Evolutionary conservation across 2,888 invertebrate species (phyloP).

Genomic region (Harmothoe impar): DNA sequence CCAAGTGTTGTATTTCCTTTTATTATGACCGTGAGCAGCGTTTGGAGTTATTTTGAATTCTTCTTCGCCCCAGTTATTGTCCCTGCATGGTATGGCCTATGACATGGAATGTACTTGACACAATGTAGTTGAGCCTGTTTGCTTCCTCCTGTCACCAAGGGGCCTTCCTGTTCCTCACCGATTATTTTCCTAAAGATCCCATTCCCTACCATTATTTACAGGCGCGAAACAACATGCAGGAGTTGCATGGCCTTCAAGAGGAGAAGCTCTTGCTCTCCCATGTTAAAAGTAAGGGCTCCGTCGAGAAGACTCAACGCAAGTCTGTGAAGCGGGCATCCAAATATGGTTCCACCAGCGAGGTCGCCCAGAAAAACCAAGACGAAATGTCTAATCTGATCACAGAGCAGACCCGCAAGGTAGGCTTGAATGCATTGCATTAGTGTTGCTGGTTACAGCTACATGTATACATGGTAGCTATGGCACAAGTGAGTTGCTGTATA

Average conservation of each 20-base stretch:
- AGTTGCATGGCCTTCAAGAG: conserved; percentile 82
- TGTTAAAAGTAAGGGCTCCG: conserved; percentile 84
- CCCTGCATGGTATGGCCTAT: conserved; percentile 26
- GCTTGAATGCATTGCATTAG: conserved; percentile 59
- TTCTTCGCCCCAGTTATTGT: conserved; percentile 9
- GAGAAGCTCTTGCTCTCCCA: conserved; percentile 81
- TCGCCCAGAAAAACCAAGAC: conserved; percentile 69
- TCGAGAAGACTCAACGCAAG: conserved; percentile 82
- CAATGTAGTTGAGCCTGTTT: background rate
- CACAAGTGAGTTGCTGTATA: too few species aligned
- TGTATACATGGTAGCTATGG: background rate
- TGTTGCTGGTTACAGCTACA: too few species aligned
- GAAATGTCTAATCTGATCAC: conserved; percentile 61
- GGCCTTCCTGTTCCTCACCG: background rate
- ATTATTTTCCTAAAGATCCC: background rate
- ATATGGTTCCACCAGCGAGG: conserved; percentile 70
- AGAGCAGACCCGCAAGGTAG: conserved; percentile 70
- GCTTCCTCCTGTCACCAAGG: background rate
- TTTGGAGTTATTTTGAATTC: background rate
- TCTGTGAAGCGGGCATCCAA: conserved; percentile 81
- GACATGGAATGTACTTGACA: conserved; percentile 2
- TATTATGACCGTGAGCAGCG: background rate
- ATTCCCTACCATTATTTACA: conserved; percentile 64
- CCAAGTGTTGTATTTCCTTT: background rate
- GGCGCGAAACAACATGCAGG: conserved; percentile 76